Conservation (phyloP, 2,113 vertebrate species). For the Rynchops niger region DNA sequence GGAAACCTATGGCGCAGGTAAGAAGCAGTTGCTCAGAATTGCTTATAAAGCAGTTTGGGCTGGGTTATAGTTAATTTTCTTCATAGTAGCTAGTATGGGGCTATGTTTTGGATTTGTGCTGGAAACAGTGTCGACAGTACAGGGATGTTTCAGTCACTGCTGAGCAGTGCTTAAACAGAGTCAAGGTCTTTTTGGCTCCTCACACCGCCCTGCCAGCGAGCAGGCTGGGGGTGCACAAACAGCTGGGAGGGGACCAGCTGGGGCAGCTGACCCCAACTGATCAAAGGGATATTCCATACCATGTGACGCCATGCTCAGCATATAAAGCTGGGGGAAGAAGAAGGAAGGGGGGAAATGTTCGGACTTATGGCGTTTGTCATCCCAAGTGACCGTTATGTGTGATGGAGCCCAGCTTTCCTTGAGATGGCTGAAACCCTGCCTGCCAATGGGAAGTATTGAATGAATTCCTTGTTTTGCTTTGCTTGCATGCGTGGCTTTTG, state of each 20-base stretch:
- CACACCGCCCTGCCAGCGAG: neutral
- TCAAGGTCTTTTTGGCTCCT: neutral
- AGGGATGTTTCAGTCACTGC: neutral
- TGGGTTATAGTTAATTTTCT: neutral
- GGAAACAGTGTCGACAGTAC: neutral
- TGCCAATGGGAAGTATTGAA: neutral
- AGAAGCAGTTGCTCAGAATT: neutral
- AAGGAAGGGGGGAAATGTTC: neutral
- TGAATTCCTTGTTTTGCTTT: neutral
- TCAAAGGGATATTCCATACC: neutral
- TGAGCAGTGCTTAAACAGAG: neutral
- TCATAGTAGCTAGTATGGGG: neutral
- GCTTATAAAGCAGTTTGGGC: neutral
- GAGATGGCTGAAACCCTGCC: neutral
- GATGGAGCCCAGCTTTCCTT: neutral
- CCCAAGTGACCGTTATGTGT: neutral
- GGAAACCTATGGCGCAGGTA: conserved; percentile 83
- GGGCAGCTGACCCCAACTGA: neutral
- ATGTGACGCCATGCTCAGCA: neutral
- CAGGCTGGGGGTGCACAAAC: neutral
- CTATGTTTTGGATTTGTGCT: neutral
- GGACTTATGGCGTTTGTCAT: neutral
- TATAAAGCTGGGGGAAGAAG: neutral
- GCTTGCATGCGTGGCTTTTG: neutral
- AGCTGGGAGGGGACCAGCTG: neutral